These are phyloP conservation scores for Watsonalla cultraria DNA, from an alignment of 2,888 invertebrate genomes.

Conservation along the genomic window DNA sequence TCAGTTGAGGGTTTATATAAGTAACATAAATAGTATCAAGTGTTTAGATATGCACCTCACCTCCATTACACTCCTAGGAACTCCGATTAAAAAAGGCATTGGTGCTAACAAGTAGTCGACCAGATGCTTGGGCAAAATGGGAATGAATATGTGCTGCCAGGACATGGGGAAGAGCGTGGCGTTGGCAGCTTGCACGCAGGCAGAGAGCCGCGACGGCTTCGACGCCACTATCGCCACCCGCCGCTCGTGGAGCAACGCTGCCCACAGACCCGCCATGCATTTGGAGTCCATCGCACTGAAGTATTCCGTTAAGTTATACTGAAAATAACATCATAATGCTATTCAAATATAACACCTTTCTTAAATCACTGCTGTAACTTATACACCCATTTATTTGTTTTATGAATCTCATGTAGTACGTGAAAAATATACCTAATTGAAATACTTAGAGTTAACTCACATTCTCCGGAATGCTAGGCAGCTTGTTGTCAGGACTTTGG, in stretches of 20 bases:
- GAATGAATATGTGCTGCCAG: constrained; percentile 99
- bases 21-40: constrained; percentile 3
- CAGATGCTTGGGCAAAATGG: constrained; percentile 92
- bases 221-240: constrained; percentile 95
- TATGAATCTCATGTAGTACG: too few relatives aligned
- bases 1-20: neutral
- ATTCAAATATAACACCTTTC: neutral
- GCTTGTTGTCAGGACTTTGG: constrained; percentile 88
- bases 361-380: too few relatives aligned
- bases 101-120: constrained; percentile 95
- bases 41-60: constrained; percentile 53
- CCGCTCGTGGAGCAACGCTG: constrained; percentile 95
- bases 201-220: constrained; percentile 92
- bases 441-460: constrained; percentile 78
- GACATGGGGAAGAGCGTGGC: constrained; percentile 98
- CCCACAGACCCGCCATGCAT: constrained; percentile 97
- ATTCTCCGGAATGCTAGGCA: constrained; percentile 97
- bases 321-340: constrained; percentile 36
- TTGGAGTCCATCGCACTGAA: constrained; percentile 97
- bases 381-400: neutral
- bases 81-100: constrained; percentile 98
- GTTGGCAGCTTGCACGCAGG: constrained; percentile 96
- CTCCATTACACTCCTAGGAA: constrained; percentile 90
- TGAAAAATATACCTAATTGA: neutral
- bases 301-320: constrained; percentile 98